Percentiles rank a stretch among this genome's conserved stretches.
Evolutionary conservation across 2,797 vertebrate genomes (phyloP).

Genomic region (Onychomys torridus): DNA sequence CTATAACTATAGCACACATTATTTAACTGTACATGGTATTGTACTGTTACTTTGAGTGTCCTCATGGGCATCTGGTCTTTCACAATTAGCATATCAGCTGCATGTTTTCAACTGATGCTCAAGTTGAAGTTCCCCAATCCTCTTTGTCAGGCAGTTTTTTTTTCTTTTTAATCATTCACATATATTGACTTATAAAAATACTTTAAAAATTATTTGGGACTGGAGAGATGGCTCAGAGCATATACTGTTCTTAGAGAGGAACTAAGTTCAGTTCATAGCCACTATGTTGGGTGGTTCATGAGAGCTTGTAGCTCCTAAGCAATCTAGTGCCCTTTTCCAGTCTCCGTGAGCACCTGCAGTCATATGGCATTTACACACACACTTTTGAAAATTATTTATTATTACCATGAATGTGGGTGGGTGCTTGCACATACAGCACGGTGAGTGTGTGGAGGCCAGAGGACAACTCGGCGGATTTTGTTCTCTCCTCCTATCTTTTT

Average conservation of each 20-base stretch:
- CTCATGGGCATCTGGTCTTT: not conserved
- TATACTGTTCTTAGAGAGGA: not conserved
- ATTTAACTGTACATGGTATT: not conserved
- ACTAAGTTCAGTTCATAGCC: not conserved
- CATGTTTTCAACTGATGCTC: not conserved
- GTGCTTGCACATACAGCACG: not conserved
- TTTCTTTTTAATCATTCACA: not conserved
- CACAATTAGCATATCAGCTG: not conserved
- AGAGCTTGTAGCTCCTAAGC: not conserved
- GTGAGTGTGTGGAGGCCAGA: not conserved
- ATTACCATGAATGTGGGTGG: not conserved
- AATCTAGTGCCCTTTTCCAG: not conserved
- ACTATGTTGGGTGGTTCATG: not conserved
- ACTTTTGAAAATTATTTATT: not conserved
- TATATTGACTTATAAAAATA: not conserved
- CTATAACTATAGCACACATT: not conserved
- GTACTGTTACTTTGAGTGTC: not conserved
- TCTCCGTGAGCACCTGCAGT: not conserved
- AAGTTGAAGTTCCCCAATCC: not conserved
- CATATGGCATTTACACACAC: not conserved
- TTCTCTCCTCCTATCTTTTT: no score
- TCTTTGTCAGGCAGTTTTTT: conserved; percentile 11
- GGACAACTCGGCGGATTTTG: not conserved
- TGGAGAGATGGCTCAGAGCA: not conserved
- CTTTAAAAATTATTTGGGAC: not conserved